Conservation (phyloP, 2,113 vertebrate genomes). For the Eclectus roratus region DNA sequence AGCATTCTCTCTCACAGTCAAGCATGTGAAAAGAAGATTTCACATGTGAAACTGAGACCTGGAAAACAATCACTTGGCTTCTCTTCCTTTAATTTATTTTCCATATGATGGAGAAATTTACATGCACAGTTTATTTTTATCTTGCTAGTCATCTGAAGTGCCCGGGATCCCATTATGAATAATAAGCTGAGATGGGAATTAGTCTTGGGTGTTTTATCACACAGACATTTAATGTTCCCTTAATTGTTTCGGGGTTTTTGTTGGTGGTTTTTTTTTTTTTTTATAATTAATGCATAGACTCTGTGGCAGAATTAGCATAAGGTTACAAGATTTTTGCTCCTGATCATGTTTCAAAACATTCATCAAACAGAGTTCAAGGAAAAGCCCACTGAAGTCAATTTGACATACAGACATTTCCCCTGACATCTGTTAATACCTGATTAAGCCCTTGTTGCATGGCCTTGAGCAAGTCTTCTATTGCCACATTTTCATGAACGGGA, state of each 20-base stretch:
- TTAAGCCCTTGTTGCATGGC: not conserved
- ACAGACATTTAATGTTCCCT: not conserved
- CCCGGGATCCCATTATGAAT: not conserved
- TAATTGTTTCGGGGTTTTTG: not conserved
- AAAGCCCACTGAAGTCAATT: not conserved
- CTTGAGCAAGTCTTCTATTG: not conserved
- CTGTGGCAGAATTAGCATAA: not conserved
- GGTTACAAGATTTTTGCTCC: not conserved
- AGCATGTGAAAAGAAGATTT: constrained; percentile 59
- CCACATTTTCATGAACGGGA: not conserved
- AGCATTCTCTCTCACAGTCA: not conserved
- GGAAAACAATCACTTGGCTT: constrained; percentile 48
- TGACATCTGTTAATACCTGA: not conserved
- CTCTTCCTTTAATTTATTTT: constrained; percentile 30
- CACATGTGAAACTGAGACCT: constrained; percentile 34
- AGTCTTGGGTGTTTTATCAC: not conserved
- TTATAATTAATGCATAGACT: not conserved
- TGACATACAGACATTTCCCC: not conserved
- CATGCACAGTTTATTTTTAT: constrained; percentile 11
- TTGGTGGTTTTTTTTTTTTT: not conserved
- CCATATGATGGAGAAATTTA: constrained; percentile 26
- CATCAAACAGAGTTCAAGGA: not conserved
- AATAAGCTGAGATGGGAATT: not conserved
- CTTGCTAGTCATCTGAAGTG: not conserved
- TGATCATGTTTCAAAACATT: not conserved